Evolutionary conservation across 2,888 invertebrate species (phyloP).

Genomic region (Lasioglossum morio): DNA sequence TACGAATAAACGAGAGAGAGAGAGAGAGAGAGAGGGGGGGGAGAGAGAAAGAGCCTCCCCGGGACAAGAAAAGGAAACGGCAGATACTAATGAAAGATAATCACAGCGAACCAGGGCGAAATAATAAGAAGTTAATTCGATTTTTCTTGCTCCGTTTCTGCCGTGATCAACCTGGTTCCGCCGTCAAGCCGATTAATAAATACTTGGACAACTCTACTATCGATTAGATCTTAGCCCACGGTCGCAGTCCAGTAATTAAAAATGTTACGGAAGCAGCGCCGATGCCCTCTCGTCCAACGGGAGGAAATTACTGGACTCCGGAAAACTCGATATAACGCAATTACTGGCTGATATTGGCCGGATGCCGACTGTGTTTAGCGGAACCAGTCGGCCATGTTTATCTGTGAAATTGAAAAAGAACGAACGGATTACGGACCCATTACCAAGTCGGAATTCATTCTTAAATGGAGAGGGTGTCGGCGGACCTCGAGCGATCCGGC

Average conservation of each 20-base stretch:
- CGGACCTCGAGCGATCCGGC: background rate
- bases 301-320: background rate
- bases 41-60: no score
- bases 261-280: conserved; percentile 16
- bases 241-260: conserved; percentile 36
- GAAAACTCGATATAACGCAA: background rate
- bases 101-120: background rate
- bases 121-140: conserved; percentile 29
- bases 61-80: conserved; percentile 12
- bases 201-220: conserved; percentile 10
- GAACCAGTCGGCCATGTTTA: background rate
- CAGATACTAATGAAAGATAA: conserved; percentile 18
- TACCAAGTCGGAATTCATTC: background rate
- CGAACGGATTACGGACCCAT: background rate
- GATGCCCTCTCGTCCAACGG: background rate
- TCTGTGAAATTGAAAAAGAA: background rate
- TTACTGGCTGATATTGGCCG: background rate
- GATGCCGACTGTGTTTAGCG: background rate
- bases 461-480: background rate
- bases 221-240: conserved; percentile 28
- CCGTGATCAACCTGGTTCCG: background rate
- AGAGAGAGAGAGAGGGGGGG: no score
- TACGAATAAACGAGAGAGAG: background rate
- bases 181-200: conserved; percentile 26
- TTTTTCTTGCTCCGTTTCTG: conserved; percentile 17